Evolutionary conservation across 2,888 invertebrate species (phyloP), one percentile per base, ranked within the genome.

Genomic region (Tetrapedia diversipes): DNA sequence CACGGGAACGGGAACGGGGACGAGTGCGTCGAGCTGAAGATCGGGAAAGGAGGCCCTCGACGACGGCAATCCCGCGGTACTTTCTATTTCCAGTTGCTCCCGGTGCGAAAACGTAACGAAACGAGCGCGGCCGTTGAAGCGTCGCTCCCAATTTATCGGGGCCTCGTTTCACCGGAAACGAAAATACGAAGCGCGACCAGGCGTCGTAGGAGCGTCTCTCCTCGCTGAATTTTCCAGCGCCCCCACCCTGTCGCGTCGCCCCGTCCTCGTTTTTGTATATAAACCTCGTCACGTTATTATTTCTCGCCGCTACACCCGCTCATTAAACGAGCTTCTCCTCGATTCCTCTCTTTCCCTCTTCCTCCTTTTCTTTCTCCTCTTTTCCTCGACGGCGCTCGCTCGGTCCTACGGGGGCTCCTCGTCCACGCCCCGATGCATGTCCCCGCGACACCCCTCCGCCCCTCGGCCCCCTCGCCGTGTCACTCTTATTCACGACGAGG

Each of bases 401-500:
- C 70, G 45, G 63, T 34, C 63, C 61, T 66, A 56, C 63, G 63
- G 51, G 56, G 60, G 39, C 77, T 84, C 81, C 69, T 75, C 70
- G 79, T 74, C 74, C 85, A 88, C 86, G 86, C 87, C 84, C 87
- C 85, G 86, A 83, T 86, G 85, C 80, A 82, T 83, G 41, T 67
- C 47, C 57, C 51, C 51, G 51, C 56, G 51, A 63, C 39, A n/a
- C 27, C 59, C 41, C 41, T 34, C 54, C 11, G 19, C 39, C n/a
- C 43, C 14, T 24, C 7, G 7, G 11, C 19, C 19, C 11, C 24
- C 51, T 39, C 64, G 65, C 37, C 37, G 49, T 53, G 51, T 71
- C 68, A 68, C 57, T 45, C 47, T 1, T 19, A 24, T 29, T 41
- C 41, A 22, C 54, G 39, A 37, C 24, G 32, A 34, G n/a, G n/a